Conservation (phyloP, 2,113 vertebrate species). For the Nesoenas mayeri region DNA sequence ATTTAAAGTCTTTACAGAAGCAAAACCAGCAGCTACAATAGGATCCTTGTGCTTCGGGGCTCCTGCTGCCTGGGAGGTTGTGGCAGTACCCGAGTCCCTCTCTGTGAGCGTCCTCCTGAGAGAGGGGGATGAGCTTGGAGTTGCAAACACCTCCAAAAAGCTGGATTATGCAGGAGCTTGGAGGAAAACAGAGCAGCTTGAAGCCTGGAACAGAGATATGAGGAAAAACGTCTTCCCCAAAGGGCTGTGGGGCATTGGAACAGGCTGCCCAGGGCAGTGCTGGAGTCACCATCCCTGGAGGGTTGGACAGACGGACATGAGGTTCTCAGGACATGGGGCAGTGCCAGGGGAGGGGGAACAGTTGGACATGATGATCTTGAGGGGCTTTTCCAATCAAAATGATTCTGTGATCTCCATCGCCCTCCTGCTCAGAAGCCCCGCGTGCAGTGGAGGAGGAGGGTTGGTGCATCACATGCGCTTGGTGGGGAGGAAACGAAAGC, state of each 20-base stretch:
- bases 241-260: too few relatives aligned
- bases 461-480: accelerated
- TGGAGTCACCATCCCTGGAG: too few relatives aligned
- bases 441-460: accelerated
- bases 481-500: neutral
- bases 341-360: too few relatives aligned
- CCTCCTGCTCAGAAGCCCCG: neutral
- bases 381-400: too few relatives aligned
- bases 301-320: too few relatives aligned
- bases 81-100: neutral
- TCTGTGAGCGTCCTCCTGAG: neutral
- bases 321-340: too few relatives aligned
- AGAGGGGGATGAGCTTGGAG: neutral
- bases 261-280: too few relatives aligned
- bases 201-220: neutral
- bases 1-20: neutral
- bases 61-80: neutral
- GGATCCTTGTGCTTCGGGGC: neutral
- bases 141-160: neutral
- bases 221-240: too few relatives aligned
- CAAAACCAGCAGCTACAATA: neutral
- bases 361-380: too few relatives aligned
- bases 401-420: neutral
- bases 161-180: neutral
- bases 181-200: accelerated